These are phyloP conservation scores for Cactoblastis cactorum DNA, from an alignment of 2,888 invertebrate genomes.

Conservation along the genomic window DNA sequence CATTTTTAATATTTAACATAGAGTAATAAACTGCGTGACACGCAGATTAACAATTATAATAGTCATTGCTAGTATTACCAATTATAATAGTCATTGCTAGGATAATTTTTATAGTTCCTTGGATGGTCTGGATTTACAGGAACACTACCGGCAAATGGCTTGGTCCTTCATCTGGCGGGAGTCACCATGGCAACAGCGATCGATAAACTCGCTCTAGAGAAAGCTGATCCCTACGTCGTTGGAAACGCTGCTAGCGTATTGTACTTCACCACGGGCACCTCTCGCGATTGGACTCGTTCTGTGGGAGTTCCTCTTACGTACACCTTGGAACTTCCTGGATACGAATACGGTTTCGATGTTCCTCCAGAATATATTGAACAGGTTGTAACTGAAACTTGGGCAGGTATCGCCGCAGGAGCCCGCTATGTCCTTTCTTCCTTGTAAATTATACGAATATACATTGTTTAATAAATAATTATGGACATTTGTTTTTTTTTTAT, in stretches of 20 bases:
- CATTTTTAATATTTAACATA: background rate
- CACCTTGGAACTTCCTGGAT: conserved; percentile 83
- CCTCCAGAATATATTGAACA: conserved; percentile 74
- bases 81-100: too few species aligned
- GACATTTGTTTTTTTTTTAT: background rate
- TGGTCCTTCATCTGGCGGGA: conserved; percentile 62
- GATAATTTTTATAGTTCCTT: too few species aligned
- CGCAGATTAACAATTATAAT: too few species aligned
- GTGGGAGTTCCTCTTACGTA: conserved; percentile 80
- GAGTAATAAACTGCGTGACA: too few species aligned
- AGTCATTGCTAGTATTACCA: too few species aligned
- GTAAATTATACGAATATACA: conserved; percentile 23
- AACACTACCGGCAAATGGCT: conserved; percentile 73
- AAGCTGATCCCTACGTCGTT: conserved; percentile 66
- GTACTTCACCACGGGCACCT: conserved; percentile 82
- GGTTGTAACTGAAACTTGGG: conserved; percentile 81
- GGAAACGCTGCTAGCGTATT: conserved; percentile 78
- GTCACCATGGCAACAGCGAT: conserved; percentile 65
- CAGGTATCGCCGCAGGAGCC: conserved; percentile 70
- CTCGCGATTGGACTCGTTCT: conserved; percentile 83
- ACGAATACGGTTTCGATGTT: conserved; percentile 77
- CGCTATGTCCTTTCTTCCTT: conserved; percentile 37
- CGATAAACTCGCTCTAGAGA: conserved; percentile 54
- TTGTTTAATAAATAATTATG: background rate
- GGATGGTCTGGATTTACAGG: too few species aligned